Percentiles rank a stretch among this genome's conserved stretches.
Evolutionary conservation across 2,888 invertebrate species (phyloP).

Genomic region (Thelaira solivaga): DNA sequence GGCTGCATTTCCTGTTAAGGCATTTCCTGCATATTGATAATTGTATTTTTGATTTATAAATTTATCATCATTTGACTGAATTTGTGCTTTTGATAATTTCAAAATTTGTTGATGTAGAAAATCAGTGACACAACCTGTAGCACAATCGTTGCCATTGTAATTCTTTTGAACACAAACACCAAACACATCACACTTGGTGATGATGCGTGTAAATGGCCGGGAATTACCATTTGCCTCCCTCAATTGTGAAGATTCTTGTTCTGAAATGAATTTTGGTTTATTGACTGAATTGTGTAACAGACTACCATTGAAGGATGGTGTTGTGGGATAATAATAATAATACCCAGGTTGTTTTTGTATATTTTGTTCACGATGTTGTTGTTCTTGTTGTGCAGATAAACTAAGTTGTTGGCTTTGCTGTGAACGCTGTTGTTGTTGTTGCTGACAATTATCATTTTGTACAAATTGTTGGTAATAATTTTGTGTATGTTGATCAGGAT

Average conservation of each 20-base stretch:
- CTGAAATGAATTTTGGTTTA: constrained; percentile 65
- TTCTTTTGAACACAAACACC: constrained; percentile 69
- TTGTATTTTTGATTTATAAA: constrained; percentile 48
- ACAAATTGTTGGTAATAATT: not conserved
- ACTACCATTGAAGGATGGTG: constrained; percentile 35
- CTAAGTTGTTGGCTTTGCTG: constrained; percentile 10
- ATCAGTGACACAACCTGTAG: constrained; percentile 63
- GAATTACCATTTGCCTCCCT: constrained; percentile 60
- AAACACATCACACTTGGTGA: constrained; percentile 66
- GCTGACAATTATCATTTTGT: not conserved
- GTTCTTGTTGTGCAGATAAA: not conserved
- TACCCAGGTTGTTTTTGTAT: constrained; percentile 19
- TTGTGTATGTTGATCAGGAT: not conserved
- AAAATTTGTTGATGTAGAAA: constrained; percentile 64
- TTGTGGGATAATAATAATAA: constrained; percentile 50
- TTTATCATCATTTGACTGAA: constrained; percentile 40
- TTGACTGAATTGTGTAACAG: constrained; percentile 22
- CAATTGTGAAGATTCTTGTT: constrained; percentile 66
- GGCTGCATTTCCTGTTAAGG: not conserved
- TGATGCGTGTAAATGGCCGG: constrained; percentile 64
- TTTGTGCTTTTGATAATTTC: constrained; percentile 63
- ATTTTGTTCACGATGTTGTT: not conserved
- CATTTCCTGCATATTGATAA: constrained; percentile 5
- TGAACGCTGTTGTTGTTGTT: constrained; percentile 12
- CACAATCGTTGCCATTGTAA: constrained; percentile 13